Base-by-base conservation (phyloP, 1,140 invertebrate species). In the Mactra quadrangularis region DNA sequence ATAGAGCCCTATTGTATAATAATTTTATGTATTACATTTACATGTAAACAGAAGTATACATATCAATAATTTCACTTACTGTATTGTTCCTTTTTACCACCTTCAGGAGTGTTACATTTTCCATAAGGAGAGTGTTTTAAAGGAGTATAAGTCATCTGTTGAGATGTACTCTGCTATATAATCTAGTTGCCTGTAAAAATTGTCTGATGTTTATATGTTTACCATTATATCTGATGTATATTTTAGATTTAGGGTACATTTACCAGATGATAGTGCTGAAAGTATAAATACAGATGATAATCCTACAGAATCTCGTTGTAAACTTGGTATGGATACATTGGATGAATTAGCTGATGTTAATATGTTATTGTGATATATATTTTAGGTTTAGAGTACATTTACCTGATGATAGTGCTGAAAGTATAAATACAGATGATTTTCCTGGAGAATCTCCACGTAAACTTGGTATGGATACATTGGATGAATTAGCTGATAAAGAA, bases 401-500 rank as follows among this genome's bases (percentile, higher is more conserved):
- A 17, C 79, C 79, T 15, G 29, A 52, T 19, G 70, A 74, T 6
- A 82, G 71, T 59, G 25, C 41, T 25, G 79, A 82, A 22, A 81
- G 77, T 71, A 70, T 81, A 9, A 57, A 81, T 22, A 81, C 77
- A 59, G 77, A 66, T 81, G 33, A 25, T 17, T 33, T 11, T 35
- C 41, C 45, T 1, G 38, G 31, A 31, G 68, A 38, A 9, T 74
- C 59, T n/a, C 38, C 35, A 38, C 25, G 22, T 27, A 82, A 55
- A 35, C 6, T 75, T 68, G 90, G 89, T 17, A 87, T 89, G 77
- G 90, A 91, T 59, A 91, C 90, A 13, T 83, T 91, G 13, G 90
- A 90, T 85, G 90, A 91, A 82, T 59, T 89, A 25, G 87, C 85
- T 41, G 90, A 91, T 31, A 91, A 91, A 79, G 88, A 91, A 38